Base-by-base conservation (phyloP, 2,113 vertebrate species). In the Bostrychus sinensis region DNA sequence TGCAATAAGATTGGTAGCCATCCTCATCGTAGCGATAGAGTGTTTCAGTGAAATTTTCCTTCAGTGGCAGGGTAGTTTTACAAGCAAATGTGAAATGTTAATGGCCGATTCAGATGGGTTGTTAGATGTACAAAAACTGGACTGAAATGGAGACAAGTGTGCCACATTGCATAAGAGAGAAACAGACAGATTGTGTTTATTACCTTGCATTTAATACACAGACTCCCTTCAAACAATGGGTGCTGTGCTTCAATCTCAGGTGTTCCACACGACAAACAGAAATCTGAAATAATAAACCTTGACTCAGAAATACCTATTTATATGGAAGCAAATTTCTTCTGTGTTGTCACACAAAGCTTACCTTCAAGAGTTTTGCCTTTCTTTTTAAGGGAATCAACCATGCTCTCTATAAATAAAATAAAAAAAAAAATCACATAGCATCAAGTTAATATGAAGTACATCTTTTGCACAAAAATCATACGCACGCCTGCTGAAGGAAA, bases 1-100 rank as follows among this genome's bases (percentile, higher is more conserved):
- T 94, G 77, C 97, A 98, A 16, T 98, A 98, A 0, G 96, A 96
- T 88, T 98, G 96, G 83, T 97, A 98, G 2, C 96, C 96, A 0
- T 98, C 97, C 0, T 97, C 95, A 0, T 98, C 97, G 0, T 98
- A 98, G 81, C 96, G 94, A 80, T 93, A 98, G 72, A 96, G 92
- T 0, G 94, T 93, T 87, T 98, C 96, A 1, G 91, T 88, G 71
- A 98, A 96, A 79, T 96, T 95, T 53, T 91, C 95, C 96, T 98
- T 80, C 42, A 23, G 54, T 61, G 4, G 64, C 16, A 78, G 2
- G 32, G 59, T n/a, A 0, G 25, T 57, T 64, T 55, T 16, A 43
- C n/a, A 53, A 60, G 5, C 22, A 50, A 53, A 50, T 54, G 58
- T 45, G 6, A 51, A 28, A 23, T 26, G 41, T 75, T 61, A 70